These are phyloP conservation scores for Minunthozetes semirufus DNA, from an alignment of 2,888 invertebrate genomes.

Conservation along the genomic window DNA sequence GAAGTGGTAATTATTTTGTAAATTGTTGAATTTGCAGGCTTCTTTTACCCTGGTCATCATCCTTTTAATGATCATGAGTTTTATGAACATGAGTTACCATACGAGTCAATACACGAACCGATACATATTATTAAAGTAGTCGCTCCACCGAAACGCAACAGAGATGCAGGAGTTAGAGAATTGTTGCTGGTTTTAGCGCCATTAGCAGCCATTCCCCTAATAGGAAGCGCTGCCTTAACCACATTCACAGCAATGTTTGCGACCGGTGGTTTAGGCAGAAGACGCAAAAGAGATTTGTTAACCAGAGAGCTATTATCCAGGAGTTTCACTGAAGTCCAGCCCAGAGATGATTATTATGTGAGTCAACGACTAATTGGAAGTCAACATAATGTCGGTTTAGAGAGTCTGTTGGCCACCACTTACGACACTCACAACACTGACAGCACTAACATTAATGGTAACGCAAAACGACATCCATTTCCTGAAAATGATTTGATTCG, in stretches of 20 bases:
- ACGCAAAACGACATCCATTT: conserved; percentile 8
- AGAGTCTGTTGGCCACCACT: conserved; percentile 14
- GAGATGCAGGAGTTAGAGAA: conserved; percentile 15
- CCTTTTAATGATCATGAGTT: not conserved
- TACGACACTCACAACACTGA: not conserved
- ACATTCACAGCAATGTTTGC: conserved; percentile 40
- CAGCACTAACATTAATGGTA: not conserved
- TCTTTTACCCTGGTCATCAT: not conserved
- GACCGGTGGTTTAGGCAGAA: conserved; percentile 3
- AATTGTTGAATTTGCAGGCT: too few species aligned
- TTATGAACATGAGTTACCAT: not conserved
- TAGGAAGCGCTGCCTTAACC: conserved; percentile 40
- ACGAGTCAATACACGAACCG: not conserved
- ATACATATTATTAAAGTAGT: conserved; percentile 25
- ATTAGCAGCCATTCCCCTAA: conserved; percentile 41
- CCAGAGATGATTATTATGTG: conserved; percentile 9
- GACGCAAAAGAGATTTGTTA: conserved; percentile 15
- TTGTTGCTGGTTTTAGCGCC: conserved; percentile 39
- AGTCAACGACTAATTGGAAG: not conserved
- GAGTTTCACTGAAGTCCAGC: conserved; percentile 12
- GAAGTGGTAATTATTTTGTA: too few species aligned
- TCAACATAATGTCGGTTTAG: not conserved
- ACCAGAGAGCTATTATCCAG: conserved; percentile 10
- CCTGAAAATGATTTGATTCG: conserved; percentile 4
- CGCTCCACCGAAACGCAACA: conserved; percentile 5